These are phyloP conservation scores for Hyphantria cunea DNA, from an alignment of 1,140 invertebrate species.

Conservation along the genomic window DNA sequence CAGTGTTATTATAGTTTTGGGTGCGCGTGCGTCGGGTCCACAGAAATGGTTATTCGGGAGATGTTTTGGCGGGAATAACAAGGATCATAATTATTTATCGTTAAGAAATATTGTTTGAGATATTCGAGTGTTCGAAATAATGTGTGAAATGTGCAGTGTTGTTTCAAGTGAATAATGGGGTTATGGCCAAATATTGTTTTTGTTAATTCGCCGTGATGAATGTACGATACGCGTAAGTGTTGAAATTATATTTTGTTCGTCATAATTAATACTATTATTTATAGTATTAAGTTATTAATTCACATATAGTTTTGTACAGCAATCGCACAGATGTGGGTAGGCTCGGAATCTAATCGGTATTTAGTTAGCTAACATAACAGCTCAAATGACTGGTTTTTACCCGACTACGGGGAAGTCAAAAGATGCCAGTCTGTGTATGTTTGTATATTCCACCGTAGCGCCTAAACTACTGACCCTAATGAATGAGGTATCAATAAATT, in stretches of 20 bases:
- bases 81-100: constrained; percentile 22
- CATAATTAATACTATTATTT: no score
- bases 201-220: constrained; percentile 63
- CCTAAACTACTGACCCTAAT: no score
- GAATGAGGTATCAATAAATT: no score
- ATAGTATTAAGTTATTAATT: no score
- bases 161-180: constrained; percentile 58
- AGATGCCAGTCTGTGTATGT: no score
- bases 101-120: constrained; percentile 37
- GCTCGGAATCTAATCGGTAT: no score
- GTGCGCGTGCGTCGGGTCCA: constrained; percentile 52
- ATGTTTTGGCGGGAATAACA: constrained; percentile 64
- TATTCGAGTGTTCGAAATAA: not conserved
- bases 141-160: constrained; percentile 32
- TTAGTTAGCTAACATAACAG: no score
- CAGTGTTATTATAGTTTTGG: constrained; percentile 50
- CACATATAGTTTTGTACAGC: no score
- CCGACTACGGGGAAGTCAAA: no score
- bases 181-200: constrained; percentile 42
- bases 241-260: not conserved
- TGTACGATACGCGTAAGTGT: constrained; percentile 53
- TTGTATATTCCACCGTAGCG: no score
- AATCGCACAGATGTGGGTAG: no score
- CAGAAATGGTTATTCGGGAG: constrained; percentile 38
- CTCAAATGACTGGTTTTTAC: no score